Evolutionary conservation across 1,140 invertebrate genomes (phyloP).

Genomic region (Drosophila ercepeae): DNA sequence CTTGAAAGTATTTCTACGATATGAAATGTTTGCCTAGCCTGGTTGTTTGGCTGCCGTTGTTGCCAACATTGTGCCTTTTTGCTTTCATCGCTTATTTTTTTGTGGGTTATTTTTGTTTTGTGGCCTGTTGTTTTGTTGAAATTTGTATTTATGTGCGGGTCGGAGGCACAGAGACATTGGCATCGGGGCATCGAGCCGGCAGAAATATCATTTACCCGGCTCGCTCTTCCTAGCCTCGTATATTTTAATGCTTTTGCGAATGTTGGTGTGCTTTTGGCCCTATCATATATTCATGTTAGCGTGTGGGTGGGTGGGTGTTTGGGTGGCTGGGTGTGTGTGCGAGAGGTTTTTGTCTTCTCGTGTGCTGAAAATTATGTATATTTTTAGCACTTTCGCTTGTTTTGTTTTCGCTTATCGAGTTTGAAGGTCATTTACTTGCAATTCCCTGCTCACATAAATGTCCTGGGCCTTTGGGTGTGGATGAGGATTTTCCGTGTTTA

Average conservation of each 20-base stretch:
- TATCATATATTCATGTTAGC: slow-evolving; percentile 68
- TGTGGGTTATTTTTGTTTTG: slow-evolving; percentile 53
- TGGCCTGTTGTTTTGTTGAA: slow-evolving; percentile 68
- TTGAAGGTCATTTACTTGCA: slow-evolving; percentile 80
- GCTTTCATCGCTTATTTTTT: slow-evolving; percentile 67
- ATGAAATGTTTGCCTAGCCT: slow-evolving; percentile 62
- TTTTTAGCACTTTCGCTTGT: slow-evolving; percentile 81
- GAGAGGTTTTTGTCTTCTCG: slow-evolving; percentile 39
- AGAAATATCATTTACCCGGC: slow-evolving; percentile 67
- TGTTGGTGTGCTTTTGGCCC: slow-evolving; percentile 37
- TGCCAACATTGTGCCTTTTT: slow-evolving; percentile 63
- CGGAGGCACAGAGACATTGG: slow-evolving; percentile 51
- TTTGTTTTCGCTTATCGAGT: slow-evolving; percentile 82
- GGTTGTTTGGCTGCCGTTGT: slow-evolving; percentile 39
- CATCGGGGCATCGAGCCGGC: slow-evolving; percentile 39
- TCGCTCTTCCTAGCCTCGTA: slow-evolving; percentile 55
- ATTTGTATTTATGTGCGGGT: slow-evolving; percentile 75
- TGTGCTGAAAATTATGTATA: slow-evolving; percentile 77
- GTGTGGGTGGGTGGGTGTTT: slow-evolving; percentile 16
- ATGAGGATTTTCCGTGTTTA: slow-evolving; percentile 12
- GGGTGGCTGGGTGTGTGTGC: slow-evolving; percentile 14
- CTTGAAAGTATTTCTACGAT: slow-evolving; percentile 67
- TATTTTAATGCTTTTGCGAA: slow-evolving; percentile 65
- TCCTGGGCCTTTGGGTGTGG: slow-evolving; percentile 16
- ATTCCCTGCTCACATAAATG: slow-evolving; percentile 39